Evolutionary conservation across 2,888 invertebrate species (phyloP).

Genomic region (Gari tellinella): DNA sequence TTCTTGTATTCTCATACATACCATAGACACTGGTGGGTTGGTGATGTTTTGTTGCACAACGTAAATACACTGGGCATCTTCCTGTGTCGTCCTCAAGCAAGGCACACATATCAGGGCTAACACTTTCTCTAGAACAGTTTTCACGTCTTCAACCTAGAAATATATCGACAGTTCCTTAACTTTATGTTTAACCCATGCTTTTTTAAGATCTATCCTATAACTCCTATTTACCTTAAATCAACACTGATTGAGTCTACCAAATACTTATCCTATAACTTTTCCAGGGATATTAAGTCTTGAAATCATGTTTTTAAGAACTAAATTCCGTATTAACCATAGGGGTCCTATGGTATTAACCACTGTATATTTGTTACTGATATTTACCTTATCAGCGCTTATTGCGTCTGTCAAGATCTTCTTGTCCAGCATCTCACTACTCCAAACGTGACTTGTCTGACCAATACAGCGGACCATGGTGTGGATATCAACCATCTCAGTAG

Average conservation of each 20-base stretch:
- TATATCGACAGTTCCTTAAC: too few species aligned
- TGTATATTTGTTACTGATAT: too few species aligned
- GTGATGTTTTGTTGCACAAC: conserved; percentile 43
- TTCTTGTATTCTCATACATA: too few species aligned
- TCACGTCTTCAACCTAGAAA: conserved; percentile 51
- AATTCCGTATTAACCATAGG: too few species aligned
- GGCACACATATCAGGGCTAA: conserved; percentile 61
- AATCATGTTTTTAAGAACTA: too few species aligned
- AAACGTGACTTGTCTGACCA: conserved; percentile 64
- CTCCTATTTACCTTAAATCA: too few species aligned
- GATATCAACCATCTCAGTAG: conserved; percentile 47
- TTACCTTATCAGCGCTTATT: conserved; percentile 15
- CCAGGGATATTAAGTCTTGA: too few species aligned
- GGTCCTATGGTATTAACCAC: too few species aligned
- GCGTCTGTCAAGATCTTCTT: conserved; percentile 22
- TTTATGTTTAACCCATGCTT: too few species aligned
- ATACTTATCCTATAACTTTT: too few species aligned
- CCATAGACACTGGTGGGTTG: conserved; percentile 46
- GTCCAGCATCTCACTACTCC: conserved; percentile 54
- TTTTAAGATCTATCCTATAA: too few species aligned
- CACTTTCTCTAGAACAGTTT: conserved; percentile 37
- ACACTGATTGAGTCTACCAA: too few species aligned
- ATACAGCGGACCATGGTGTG: conserved; percentile 57
- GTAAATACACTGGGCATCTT: conserved; percentile 58
- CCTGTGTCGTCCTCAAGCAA: conserved; percentile 52